Evolutionary conservation across 2,113 vertebrate genomes (phyloP), one percentile per base, ranked within the genome.

Genomic region (Colistium nudipinnis): DNA sequence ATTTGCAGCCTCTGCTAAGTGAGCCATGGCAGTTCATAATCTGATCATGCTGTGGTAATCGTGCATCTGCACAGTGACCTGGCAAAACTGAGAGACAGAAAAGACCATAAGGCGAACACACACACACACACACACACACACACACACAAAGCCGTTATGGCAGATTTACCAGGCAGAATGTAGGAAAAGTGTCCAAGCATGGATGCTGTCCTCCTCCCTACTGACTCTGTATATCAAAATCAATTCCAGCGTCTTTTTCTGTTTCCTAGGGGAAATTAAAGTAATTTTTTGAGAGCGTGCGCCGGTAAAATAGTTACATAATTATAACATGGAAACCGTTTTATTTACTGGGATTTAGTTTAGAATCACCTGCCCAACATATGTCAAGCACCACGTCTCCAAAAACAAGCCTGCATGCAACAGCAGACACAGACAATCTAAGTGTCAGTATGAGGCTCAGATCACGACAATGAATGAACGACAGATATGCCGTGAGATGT

Each of bases 21-120:
- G 80, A 87, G 57, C 56, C 81, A 51, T 59, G 6, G 64, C 16
- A 49, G 63, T 77, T 82, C 81, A 85, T 85, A 85, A 85, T 88
- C 76, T 76, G 74, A 84, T 85, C 76, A 74, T 0, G 25, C 60
- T 35, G 70, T 51, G 68, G 71, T 72, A 81, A 75, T 74, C 74
- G 62, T 69, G 67, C 75, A 67, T 83, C 80, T 82, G 72, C 78
- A 78, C 22, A 54, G 54, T 7, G 48, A 81, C 76, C 70, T 77
- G 73, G 55, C 66, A 81, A 71, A 62, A 25, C 49, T 22, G 39
- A 45, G 51, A 33, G 64, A 79, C 65, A 59, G 31, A 61, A 17
- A 49, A 49, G 28, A 55, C 62, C 60, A 64, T 41, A 71, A 51
- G 14, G 24, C 62, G 7, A 0, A 9, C 13, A 6, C n/a, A 28